Evolutionary conservation across 2,797 vertebrate genomes (phyloP), one percentile per base, ranked within the genome.

Genomic region (Hoplostethus mediterraneus): DNA sequence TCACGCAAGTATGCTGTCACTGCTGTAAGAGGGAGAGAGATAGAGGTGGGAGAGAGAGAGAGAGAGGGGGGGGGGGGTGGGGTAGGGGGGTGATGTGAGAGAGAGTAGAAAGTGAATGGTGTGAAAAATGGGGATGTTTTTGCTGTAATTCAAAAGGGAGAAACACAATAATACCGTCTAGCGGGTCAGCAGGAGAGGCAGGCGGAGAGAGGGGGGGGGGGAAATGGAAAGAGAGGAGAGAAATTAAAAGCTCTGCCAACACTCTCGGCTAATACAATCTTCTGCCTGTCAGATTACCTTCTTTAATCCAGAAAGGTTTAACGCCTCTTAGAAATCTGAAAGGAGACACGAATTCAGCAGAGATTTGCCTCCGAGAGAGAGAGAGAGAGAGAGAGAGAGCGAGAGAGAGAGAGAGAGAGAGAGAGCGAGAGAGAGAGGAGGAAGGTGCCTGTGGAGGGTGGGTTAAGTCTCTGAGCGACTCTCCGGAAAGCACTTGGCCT

Each of bases 301-400:
- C 88, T 94, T 93, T 95, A 95, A 95, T 95, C 94, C 94, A 91
- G 88, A 85, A 90, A 92, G 93, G 93, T 94, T 94, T 94, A 92
- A 92, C 85, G 89, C 90, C 92, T 93, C 90, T 93, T 91, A 91
- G 88, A 93, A 93, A 94, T 92, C 79, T 90, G 90, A 93, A 93
- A 92, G 84, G 83, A 93, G 91, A 93, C 92, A 93, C 89, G 84
- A 93, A 92, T 93, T 91, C 91, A 92, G 92, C 85, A 90, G 88
- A 91, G 91, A 89, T 91, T 91, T 90, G 83, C 73, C 75, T 90
- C 89, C 40, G 78, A 86, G 53, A 36, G 80, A 67, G 86, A 80
- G 71, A 25, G 80, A 70, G 86, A 81, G 71, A 25, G 80, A 70
- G 86, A 81, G 71, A 25, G 80, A 70, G 86, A 81, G 71, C 1